Evolutionary conservation across 2,113 vertebrate genomes (phyloP), one percentile per base, ranked within the genome.

Genomic region (Epinephelus fuscoguttatus): DNA sequence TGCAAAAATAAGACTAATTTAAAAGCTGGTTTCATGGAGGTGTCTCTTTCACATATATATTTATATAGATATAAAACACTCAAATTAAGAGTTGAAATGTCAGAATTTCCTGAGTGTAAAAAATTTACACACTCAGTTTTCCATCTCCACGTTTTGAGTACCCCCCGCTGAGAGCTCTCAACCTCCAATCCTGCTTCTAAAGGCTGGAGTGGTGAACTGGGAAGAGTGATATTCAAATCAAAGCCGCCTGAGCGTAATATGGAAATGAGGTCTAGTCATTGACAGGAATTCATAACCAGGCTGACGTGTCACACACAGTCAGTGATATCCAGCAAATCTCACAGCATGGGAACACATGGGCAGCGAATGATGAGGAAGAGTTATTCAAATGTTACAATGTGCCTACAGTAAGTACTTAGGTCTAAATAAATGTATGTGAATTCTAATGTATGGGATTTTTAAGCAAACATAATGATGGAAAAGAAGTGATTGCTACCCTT

Each of bases 151-250:
- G 42, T 84, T 84, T 80, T 68, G 73, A 84, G 86, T 88, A 57
- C 66, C 83, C 75, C 82, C 83, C 45, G n/a, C 83, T 83, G 89
- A 92, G 92, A 90, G 90, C 88, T 81, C 89, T 93, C 84, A 70
- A 83, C 85, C 85, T 88, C 83, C 90, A 80, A 67, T 82, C 78
- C 89, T 70, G 84, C 88, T 83, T 89, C 59, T 76, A 75, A 90
- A 82, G 69, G 75, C 74, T 84, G 49, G 68, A 85, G 81, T 84
- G 79, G 68, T 86, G 84, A 88, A 91, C 79, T 84, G 85, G 84
- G 86, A 88, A 47, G 88, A 90, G 81, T 84, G 78, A 86, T 84
- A 89, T 89, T 93, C 85, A 92, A 93, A 93, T 92, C 82, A 84
- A 88, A 90, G 88, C 88, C 78, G 81, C 81, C 78, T 69, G 84